Base-by-base conservation (phyloP, 1,140 invertebrate genomes). In the Caenorhabditis briggsae region DNA sequence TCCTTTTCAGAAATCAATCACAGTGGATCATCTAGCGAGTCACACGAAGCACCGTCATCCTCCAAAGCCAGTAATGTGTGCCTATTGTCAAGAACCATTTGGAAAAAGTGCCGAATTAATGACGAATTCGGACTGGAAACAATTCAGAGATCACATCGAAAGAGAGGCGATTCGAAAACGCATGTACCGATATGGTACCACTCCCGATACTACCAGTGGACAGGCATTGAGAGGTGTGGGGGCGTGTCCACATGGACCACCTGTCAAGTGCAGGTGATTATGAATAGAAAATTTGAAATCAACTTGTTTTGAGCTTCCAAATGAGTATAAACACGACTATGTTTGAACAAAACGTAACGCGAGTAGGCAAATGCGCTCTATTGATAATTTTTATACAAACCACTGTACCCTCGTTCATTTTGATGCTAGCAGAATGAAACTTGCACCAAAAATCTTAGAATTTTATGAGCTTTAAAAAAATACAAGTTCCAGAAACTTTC, bases 241-340 rank as follows among this genome's bases (percentile, higher is more conserved):
- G 16, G 25, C 58, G 11, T 83, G 82, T 59, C 82, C 82, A 3
- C 82, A 83, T 59, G 82, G 82, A 14, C 82, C 82, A 11, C 82
- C 82, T 12, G 82, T 61, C 16, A 83, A 83, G 25, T 83, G 82
- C 82, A 83, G 59, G 82, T 78, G n/a, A 25, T 46, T 23, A 12
- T 23, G 0, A 2, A 20, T 11, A 25, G 3, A 25, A 23, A 61
- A 6, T 9, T 78, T 53, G 58, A 11, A 59, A 8, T 59, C 58
- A 59, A 18, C n/a, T 9, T 18, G 8, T 11, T n/a, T 14, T 46
- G 41, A 6, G 33, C 41, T 46, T 70, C 16, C 14, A 70, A 8
- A 70, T 6, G 14, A 25, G 23, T n/a, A 33, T 61, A 53, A 53
- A 14, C 50, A 53, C 16, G 5, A 2, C 50, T 16, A 9, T 9